phyloP scores from a whole-genome alignment of 2,113 vertebrate genomes.

The Sturnira hondurensis region DNA sequence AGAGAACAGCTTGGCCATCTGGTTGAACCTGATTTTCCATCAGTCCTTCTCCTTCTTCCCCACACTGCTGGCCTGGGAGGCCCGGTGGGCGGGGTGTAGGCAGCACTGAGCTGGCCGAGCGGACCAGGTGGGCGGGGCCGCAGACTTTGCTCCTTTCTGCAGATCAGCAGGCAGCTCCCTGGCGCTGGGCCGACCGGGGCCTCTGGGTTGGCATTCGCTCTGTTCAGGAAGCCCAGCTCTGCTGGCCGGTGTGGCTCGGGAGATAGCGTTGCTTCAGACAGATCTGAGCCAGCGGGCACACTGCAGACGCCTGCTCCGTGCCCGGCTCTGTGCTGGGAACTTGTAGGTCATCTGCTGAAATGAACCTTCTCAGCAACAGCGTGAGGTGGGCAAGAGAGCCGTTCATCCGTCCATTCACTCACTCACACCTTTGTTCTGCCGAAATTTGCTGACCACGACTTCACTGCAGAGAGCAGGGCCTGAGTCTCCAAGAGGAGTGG shows the following conservation, averaged over 20 bases:
- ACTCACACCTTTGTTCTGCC: neutral
- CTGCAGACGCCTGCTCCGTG: neutral
- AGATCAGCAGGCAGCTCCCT: neutral
- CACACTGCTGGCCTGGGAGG: neutral
- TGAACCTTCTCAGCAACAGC: neutral
- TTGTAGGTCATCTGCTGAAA: neutral
- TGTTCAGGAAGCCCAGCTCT: neutral
- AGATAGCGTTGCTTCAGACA: neutral
- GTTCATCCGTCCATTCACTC: neutral
- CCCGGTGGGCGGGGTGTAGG: neutral
- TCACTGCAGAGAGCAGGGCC: neutral
- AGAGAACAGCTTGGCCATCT: neutral
- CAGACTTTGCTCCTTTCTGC: constrained; percentile 31
- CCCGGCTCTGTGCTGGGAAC: neutral
- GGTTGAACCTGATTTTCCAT: constrained; percentile 42
- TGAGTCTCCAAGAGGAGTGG: no score
- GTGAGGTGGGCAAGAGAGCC: neutral
- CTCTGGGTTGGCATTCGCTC: neutral
- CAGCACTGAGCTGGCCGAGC: neutral
- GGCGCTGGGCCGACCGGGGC: neutral
- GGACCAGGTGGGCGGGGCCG: neutral
- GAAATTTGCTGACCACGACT: neutral
- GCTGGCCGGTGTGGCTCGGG: neutral
- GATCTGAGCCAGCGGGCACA: accelerated
- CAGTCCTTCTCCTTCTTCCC: neutral